Base-by-base conservation (phyloP, 2,797 vertebrate species). In the Bucorvus abyssinicus region DNA sequence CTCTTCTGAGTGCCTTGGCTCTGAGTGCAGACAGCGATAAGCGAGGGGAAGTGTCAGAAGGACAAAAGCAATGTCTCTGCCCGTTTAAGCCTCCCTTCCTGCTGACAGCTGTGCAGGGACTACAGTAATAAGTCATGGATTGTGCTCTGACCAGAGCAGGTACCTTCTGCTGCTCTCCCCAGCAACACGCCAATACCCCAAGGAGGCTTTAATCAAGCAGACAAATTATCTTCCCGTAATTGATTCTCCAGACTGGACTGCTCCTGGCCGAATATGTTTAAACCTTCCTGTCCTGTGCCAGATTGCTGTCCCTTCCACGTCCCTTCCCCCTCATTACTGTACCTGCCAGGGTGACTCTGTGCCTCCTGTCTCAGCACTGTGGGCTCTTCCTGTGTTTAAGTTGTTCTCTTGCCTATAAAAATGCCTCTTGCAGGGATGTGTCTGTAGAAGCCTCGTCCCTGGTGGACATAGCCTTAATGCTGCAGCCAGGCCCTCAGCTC, bases 241-340 rank as follows among this genome's bases (percentile, higher is more conserved):
- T 96, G 94, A 96, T 96, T 96, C 69, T 92, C 87, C 94, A 96
- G 94, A 89, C 92, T 20, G 87, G 89, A 53, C 92, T 87, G 89
- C 57, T 96, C 75, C 84, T 80, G 87, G 87, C 84, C 86, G 84
- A 65, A 75, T 70, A 52, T 44, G 29, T 84, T 90, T 45, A 68
- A 92, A 77, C 29, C 36, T n/a, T 94, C 32, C 75, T 77, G 57
- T 11, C 63, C 79, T 77, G 67, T 85, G 88, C 93, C 94, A 94
- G 94, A 63, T 80, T 73, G 80, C 74, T n/a, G n/a, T 29, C 78
- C 83, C 83, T 77, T 78, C 53, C 75, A 91, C 84, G 94, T 95
- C 96, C 96, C 95, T 94, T 96, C 87, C 95, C 89, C 92, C 92
- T 96, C 94, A 87, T 94, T 96, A 80, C 94, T 93, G 69, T 96